These are phyloP conservation scores for Rhabdomys pumilio DNA, from an alignment of 2,797 vertebrate species.

Conservation along the genomic window DNA sequence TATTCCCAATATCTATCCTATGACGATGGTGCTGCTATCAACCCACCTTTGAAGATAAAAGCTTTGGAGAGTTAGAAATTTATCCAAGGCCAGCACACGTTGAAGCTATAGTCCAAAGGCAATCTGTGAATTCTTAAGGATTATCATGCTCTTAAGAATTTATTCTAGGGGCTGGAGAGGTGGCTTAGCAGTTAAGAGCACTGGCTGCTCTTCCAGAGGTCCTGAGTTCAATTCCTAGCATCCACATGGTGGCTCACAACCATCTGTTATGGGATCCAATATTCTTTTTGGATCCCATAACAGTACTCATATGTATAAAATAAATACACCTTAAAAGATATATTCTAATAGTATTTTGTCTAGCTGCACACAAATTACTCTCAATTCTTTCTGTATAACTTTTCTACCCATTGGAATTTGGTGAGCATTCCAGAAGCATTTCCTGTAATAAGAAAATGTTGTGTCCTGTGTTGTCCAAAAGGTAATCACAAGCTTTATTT, in stretches of 20 bases:
- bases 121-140: constrained; percentile 32
- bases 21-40: neutral
- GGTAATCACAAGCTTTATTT: neutral
- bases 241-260: no score
- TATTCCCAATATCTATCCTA: neutral
- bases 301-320: no score
- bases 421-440: constrained; percentile 19
- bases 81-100: neutral
- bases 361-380: constrained; percentile 14
- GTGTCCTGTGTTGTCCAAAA: neutral
- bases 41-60: constrained; percentile 11
- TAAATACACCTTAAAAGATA: neutral
- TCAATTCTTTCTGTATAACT: neutral
- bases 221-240: no score
- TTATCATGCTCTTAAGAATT: constrained; percentile 2
- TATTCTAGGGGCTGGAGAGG: neutral
- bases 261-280: no score
- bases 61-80: neutral
- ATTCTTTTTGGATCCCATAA: no score
- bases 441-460: constrained; percentile 31
- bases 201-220: no score
- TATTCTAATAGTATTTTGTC: constrained; percentile 32
- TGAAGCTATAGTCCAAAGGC: constrained; percentile 13
- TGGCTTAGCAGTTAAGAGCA: no score
- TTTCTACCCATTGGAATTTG: constrained; percentile 59